Evolutionary conservation across 2,113 vertebrate species (phyloP).

Genomic region (Nesogale talazaci): DNA sequence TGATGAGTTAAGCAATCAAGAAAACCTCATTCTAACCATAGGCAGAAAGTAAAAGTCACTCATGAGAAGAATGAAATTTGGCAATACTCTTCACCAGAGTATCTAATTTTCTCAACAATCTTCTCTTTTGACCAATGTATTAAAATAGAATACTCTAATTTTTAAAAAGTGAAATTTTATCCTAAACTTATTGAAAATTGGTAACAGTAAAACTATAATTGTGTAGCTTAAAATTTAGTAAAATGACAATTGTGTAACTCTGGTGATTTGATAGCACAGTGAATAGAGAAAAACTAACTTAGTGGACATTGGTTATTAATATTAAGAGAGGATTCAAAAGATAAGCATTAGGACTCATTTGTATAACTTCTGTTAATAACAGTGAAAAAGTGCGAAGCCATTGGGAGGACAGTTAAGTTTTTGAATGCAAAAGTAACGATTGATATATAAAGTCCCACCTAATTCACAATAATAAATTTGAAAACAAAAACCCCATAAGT

Average conservation of each 20-base stretch:
- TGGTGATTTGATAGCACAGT: background rate
- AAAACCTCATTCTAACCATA: background rate
- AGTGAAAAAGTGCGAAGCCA: no score
- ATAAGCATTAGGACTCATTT: background rate
- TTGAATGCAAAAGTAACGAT: no score
- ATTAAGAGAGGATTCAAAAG: no score
- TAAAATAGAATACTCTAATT: conserved; percentile 4
- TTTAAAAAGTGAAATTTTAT: conserved; percentile 38
- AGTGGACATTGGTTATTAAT: background rate
- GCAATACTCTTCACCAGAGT: background rate
- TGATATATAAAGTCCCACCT: no score
- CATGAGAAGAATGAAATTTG: background rate
- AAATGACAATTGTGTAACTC: background rate
- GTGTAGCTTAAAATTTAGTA: background rate
- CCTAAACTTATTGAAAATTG: background rate
- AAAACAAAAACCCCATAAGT: no score
- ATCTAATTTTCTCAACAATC: background rate
- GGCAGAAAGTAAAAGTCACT: background rate
- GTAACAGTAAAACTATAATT: background rate
- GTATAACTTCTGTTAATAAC: background rate
- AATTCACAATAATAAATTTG: no score
- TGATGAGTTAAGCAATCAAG: background rate
- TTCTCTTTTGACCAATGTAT: background rate
- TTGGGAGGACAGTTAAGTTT: no score
- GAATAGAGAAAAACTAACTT: background rate